Base-by-base conservation (phyloP, 2,888 invertebrate genomes). In the Eumerus sabulonum region DNA sequence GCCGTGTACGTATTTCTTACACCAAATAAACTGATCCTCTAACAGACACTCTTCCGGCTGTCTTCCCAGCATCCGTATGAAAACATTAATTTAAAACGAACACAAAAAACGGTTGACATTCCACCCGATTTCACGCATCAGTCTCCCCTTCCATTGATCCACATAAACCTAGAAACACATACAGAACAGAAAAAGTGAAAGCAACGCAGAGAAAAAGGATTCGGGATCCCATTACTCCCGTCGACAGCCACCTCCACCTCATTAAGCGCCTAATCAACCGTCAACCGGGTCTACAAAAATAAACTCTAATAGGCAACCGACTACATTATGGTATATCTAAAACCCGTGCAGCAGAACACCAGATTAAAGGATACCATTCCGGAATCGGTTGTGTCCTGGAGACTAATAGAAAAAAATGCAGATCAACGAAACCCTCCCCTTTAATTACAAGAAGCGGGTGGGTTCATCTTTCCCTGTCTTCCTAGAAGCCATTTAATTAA, bases 241-340 rank as follows among this genome's bases (percentile, higher is more conserved):
- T 47, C 40, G 83, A 83, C 83, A 82, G n/a, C n/a, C 27, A 27
- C 27, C 27, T 27, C 85, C 86, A 87, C 84, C 84, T 86, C 86
- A 87, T 86, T 86, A 85, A 85, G 87, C 83, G 85, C 84, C 85
- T 86, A 86, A 86, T 86, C 87, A 86, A 84, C 84, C 85, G 85
- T 85, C 74, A 63, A 63, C 63, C 45, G 56, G 59, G 53, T 53
- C 44, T 53, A 72, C 72, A 40, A 77, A 72, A 77, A 77, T 72
- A 27, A 72, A 77, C 72, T 77, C 57, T 16, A 36, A 51, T 27
- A 18, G n/a, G 16, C 14, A 57, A 71, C 40, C 27, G 38, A 44
- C 50, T 14, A 9, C 7, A 5, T 35, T 19, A 44, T 1, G 14
- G 38, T 27, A 17, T n/a, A 59, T 45, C 38, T 59, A 66, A n/a